phyloP scores from a whole-genome alignment of 2,113 vertebrate species.

The Odobenus rosmarus region DNA sequence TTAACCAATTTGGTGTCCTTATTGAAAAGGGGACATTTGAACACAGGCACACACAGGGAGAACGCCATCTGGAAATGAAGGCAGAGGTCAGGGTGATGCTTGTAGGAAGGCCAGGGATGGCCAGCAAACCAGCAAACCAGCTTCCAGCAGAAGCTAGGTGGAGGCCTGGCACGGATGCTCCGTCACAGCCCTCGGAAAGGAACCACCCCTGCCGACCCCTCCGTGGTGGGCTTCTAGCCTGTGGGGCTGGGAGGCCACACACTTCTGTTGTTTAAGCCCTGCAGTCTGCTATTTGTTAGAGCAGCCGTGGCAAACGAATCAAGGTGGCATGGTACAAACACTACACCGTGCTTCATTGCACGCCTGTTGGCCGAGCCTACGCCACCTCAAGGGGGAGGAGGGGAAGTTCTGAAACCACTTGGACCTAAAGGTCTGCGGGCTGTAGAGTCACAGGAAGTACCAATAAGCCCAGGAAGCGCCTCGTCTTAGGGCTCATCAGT shows the following conservation, averaged over 20 bases:
- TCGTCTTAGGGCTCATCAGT: not conserved
- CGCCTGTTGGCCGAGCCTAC: not conserved
- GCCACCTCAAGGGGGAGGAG: not conserved
- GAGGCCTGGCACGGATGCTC: not conserved
- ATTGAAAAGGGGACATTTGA: not conserved
- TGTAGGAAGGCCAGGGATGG: not conserved
- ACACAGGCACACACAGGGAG: not conserved
- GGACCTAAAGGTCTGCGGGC: not conserved
- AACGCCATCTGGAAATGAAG: not conserved
- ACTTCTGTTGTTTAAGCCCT: too few relatives aligned
- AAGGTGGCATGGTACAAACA: not conserved
- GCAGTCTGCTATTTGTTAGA: accelerated
- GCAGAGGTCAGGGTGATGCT: not conserved
- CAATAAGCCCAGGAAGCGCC: not conserved
- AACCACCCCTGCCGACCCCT: not conserved
- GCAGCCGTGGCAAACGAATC: not conserved
- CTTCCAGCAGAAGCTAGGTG: not conserved
- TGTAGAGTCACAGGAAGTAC: not conserved
- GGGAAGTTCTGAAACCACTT: not conserved
- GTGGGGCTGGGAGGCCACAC: not conserved
- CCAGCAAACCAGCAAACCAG: not conserved
- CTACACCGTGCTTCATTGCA: not conserved
- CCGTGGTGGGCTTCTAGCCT: not conserved
- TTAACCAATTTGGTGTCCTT: not conserved
- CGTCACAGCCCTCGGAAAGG: not conserved